A percentile compares a stretch with the other conserved stretches of the same genome.
phyloP scores from a whole-genome alignment of 37 sponge, comb jelly and placozoan genomes.

The Eunapius fragilis region DNA sequence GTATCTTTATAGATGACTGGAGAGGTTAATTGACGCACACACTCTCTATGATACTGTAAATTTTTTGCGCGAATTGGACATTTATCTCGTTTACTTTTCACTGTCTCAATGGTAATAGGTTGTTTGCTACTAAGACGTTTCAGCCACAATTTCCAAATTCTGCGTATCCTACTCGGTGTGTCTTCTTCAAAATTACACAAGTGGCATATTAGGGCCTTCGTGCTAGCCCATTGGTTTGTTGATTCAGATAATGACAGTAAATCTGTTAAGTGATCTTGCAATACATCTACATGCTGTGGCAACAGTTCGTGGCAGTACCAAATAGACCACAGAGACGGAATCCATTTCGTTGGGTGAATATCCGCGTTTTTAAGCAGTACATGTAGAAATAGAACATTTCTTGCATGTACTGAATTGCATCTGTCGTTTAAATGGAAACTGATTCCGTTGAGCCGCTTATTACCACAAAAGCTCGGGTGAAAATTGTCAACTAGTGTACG shows the following conservation, averaged over 20 bases:
- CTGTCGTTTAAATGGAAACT: not conserved
- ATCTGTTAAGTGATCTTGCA: constrained; percentile 1
- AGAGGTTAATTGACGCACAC: not conserved
- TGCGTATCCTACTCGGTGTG: not conserved
- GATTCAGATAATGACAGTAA: constrained; percentile 7
- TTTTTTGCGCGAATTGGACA: not conserved
- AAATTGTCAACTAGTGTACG: not conserved
- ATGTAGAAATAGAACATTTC: constrained; percentile 22
- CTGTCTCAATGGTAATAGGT: not conserved
- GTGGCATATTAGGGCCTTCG: not conserved
- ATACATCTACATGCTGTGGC: constrained; percentile 4
- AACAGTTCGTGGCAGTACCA: constrained; percentile 38
- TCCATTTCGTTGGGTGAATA: not conserved
- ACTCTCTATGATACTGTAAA: not conserved
- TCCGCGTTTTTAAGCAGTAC: not conserved
- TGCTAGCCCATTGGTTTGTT: not conserved
- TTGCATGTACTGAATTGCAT: not conserved
- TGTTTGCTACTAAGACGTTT: not conserved
- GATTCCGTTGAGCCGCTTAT: not conserved
- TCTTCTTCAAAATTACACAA: not conserved
- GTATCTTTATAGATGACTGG: not conserved
- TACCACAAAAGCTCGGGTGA: not conserved
- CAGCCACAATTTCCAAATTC: constrained; percentile 15
- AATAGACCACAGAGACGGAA: constrained; percentile 21
- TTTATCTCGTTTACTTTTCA: not conserved